A percentile compares a stretch with the other conserved stretches of the same genome.
These are phyloP conservation scores for Campopleginae sp. DNA, from an alignment of 2,888 invertebrate species.

Conservation along the genomic window DNA sequence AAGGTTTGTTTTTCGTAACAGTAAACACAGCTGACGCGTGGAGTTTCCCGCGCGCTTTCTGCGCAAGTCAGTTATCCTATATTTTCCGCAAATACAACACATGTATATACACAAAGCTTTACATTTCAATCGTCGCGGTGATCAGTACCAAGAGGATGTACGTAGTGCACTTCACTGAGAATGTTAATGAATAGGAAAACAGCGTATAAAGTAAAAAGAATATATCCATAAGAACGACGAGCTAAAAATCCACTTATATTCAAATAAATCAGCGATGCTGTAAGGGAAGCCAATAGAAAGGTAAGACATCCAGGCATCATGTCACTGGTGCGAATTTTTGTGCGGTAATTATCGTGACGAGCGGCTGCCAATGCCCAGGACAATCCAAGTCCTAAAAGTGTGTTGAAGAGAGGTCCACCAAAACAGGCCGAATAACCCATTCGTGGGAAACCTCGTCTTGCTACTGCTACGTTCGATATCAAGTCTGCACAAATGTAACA, in stretches of 20 bases:
- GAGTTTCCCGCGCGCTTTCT: conserved; percentile 21
- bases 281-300: conserved; percentile 84
- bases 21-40: conserved; percentile 35
- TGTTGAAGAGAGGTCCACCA: conserved; percentile 88
- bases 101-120: neutral
- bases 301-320: conserved; percentile 83
- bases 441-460: conserved; percentile 87
- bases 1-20: neutral
- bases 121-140: conserved; percentile 71
- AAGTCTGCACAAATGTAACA: conserved; percentile 83
- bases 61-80: neutral
- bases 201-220: conserved; percentile 84
- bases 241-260: conserved; percentile 84
- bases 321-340: conserved; percentile 82
- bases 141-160: conserved; percentile 82
- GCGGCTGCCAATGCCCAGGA: conserved; percentile 79
- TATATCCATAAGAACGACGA: conserved; percentile 84
- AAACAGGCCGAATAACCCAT: conserved; percentile 89
- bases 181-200: conserved; percentile 85
- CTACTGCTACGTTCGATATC: conserved; percentile 87
- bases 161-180: conserved; percentile 84
- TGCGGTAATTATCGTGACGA: conserved; percentile 67
- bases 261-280: conserved; percentile 83
- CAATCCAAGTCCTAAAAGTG: conserved; percentile 84
- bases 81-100: neutral